Percentiles rank a stretch among this genome's conserved stretches.
Evolutionary conservation across 2,888 invertebrate genomes (phyloP).

Genomic region (Villa cingulata): DNA sequence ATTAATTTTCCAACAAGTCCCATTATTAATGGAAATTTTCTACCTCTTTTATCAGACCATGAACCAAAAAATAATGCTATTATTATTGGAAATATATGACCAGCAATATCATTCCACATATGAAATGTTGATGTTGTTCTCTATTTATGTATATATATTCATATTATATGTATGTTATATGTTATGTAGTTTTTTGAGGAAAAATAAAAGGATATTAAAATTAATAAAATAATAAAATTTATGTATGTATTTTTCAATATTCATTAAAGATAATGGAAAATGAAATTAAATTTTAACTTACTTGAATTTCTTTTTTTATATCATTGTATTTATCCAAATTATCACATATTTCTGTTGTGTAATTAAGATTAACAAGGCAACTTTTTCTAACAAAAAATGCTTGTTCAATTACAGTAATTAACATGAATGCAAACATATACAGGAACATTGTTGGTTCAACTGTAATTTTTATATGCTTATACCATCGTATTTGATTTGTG

Average conservation of each 20-base stretch:
- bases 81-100: slow-evolving; percentile 58
- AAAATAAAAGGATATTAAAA: neutral
- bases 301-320: slow-evolving; percentile 55
- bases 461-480: slow-evolving; percentile 37
- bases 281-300: slow-evolving; percentile 23
- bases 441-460: slow-evolving; percentile 80
- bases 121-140: slow-evolving; percentile 59
- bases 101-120: slow-evolving; percentile 64
- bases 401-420: slow-evolving; percentile 66
- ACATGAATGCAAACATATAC: slow-evolving; percentile 79
- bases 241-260: no score
- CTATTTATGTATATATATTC: slow-evolving; percentile 29
- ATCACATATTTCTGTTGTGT: slow-evolving; percentile 51
- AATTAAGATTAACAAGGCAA: slow-evolving; percentile 59
- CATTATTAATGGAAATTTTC: slow-evolving; percentile 57
- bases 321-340: slow-evolving; percentile 43
- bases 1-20: slow-evolving; percentile 61
- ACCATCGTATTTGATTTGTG: no score
- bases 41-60: slow-evolving; percentile 67
- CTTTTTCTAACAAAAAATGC: slow-evolving; percentile 65
- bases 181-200: neutral
- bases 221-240: no score
- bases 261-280: no score
- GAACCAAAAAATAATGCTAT: slow-evolving; percentile 68
- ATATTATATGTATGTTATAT: neutral